Evolutionary conservation across 2,888 invertebrate species (phyloP), one percentile per base, ranked within the genome.

Genomic region (Agrochola litura): DNA sequence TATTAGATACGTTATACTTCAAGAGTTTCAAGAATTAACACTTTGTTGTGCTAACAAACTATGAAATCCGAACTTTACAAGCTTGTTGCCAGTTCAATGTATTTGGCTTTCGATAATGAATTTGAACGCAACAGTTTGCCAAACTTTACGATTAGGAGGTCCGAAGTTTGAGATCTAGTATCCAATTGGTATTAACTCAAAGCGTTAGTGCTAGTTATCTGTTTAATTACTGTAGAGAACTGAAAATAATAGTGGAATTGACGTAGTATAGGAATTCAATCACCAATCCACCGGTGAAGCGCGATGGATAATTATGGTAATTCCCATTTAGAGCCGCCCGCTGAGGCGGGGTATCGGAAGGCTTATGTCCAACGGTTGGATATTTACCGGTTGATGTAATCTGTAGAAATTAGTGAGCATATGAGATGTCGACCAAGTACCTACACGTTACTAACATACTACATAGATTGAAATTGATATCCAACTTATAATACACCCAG

Each of bases 271-370:
- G 61, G n/a, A 83, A 70, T 84, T 72, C 58, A 83, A 76, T 76
- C 61, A 69, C 64, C 61, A 84, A 72, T 77, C 19, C 54, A 69
- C 43, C 60, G 71, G 30, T 74, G 64, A 84, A 75, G 84, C 72
- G 74, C 22, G 72, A 70, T 70, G 66, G 83, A 83, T 82, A 73
- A 84, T 83, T 84, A 81, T 81, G 83, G 66, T 83, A 83, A 83
- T 83, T 70, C 81, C 74, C 63, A 77, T 83, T 84, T 83, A 69
- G 81, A 74, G 54, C 68, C 43, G 72, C 72, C 69, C 72, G 72
- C 12, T 60, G 83, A 61, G 54, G 63, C 72, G 73, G 52, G 58
- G 58, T 61, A 74, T 74, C 19, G 65, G 37, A n/a, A 60, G 60
- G 73, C 81, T 84, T 77, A 74, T 72, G 81, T 72, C 69, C 73